A percentile compares a stretch with the other conserved stretches of the same genome.
Evolutionary conservation across 1,140 invertebrate genomes (phyloP).

Genomic region (Drosophila virilis): DNA sequence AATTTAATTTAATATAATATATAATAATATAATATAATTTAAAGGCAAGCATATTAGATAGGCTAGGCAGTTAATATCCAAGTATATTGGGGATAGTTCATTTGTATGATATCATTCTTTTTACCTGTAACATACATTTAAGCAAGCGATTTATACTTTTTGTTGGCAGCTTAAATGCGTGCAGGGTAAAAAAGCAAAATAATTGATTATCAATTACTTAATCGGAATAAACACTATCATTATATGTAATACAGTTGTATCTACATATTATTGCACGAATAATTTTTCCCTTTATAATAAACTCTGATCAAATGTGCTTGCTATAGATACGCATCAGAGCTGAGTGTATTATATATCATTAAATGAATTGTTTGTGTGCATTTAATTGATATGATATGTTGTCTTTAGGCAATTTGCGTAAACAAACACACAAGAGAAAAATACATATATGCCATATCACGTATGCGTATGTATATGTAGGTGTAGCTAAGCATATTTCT

Average conservation of each 20-base stretch:
- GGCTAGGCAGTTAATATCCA: too few species aligned
- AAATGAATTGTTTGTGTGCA: neutral
- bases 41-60: too few species aligned
- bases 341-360: neutral
- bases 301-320: neutral
- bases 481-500: conserved; percentile 29
- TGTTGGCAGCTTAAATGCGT: too few species aligned
- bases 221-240: neutral
- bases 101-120: neutral
- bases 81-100: too few species aligned
- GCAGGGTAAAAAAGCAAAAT: neutral
- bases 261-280: neutral
- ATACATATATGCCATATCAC: conserved; percentile 4
- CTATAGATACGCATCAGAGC: neutral
- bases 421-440: conserved; percentile 23
- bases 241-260: neutral
- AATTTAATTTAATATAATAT: too few species aligned
- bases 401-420: conserved; percentile 36
- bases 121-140: too few species aligned
- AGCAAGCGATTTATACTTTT: neutral
- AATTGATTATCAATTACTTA: conserved; percentile 8
- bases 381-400: conserved; percentile 34
- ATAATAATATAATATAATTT: too few species aligned
- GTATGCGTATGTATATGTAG: conserved; percentile 15
- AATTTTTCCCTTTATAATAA: neutral